Percentiles rank a stretch among this genome's conserved stretches.
These are phyloP conservation scores for Bombus haemorrhoidalis DNA, from an alignment of 1,140 invertebrate species.

Conservation along the genomic window DNA sequence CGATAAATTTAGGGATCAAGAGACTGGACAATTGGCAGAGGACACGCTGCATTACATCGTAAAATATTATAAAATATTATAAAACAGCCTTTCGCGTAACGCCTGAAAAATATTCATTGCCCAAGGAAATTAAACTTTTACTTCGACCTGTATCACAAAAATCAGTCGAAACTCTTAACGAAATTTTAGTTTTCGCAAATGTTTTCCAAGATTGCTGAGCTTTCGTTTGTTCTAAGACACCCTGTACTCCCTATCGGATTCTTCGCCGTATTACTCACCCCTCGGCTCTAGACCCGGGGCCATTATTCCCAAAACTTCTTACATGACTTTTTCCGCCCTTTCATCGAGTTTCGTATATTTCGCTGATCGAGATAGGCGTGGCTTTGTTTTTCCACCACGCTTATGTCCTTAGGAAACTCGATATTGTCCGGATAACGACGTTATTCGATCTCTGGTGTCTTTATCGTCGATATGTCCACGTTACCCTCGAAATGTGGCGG, in stretches of 20 bases:
- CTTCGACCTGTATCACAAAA: too few species aligned
- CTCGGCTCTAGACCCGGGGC: neutral
- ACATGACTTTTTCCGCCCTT: constrained; percentile 1
- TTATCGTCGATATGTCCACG: neutral
- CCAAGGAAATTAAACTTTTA: too few species aligned
- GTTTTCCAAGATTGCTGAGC: too few species aligned
- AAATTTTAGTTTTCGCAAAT: neutral
- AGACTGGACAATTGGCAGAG: too few species aligned
- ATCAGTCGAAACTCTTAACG: too few species aligned
- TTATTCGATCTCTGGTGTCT: too few species aligned
- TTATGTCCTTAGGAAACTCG: neutral
- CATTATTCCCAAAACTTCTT: constrained; percentile 5
- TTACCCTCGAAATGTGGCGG: neutral
- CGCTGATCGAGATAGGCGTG: constrained; percentile 16
- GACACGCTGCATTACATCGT: too few species aligned
- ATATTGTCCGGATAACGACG: neutral
- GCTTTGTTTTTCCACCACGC: too few species aligned
- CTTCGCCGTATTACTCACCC: neutral
- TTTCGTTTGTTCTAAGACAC: neutral
- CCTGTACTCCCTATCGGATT: neutral
- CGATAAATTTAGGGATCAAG: too few species aligned
- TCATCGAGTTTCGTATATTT: constrained; percentile 6
- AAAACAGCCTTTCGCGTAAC: too few species aligned
- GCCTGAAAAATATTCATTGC: too few species aligned
- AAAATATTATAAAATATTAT: too few species aligned